phyloP scores from a whole-genome alignment of 2,113 vertebrate species.

The Motacilla tschutschensis region DNA sequence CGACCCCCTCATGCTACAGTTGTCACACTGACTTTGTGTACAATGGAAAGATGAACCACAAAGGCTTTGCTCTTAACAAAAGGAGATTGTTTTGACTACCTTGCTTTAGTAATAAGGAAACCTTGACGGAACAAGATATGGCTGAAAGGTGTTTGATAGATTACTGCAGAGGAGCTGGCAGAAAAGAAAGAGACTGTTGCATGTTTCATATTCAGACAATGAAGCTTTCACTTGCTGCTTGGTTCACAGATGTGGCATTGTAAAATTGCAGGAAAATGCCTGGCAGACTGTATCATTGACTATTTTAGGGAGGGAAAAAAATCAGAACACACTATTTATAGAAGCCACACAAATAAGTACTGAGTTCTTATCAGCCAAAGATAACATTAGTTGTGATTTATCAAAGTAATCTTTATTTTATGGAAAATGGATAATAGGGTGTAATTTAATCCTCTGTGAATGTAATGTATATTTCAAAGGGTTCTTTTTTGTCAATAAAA shows the following conservation, averaged over 20 bases:
- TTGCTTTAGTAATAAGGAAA: neutral
- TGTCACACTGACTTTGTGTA: neutral
- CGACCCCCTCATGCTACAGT: accelerated
- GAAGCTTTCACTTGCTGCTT: constrained; percentile 53
- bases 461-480: constrained; percentile 59
- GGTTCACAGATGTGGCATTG: constrained; percentile 44
- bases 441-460: constrained; percentile 56
- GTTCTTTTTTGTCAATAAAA: constrained; percentile 46
- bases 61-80: neutral
- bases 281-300: constrained; percentile 41
- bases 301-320: constrained; percentile 60
- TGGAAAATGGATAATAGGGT: constrained; percentile 45
- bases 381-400: constrained; percentile 60
- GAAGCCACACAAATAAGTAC: constrained; percentile 34
- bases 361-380: constrained; percentile 54
- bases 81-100: neutral
- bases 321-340: constrained; percentile 66
- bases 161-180: neutral
- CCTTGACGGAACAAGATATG: neutral
- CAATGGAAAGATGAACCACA: neutral
- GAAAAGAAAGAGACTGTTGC: neutral
- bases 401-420: constrained; percentile 57
- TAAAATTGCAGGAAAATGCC: constrained; percentile 64
- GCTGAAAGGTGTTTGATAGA: neutral
- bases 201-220: constrained; percentile 19